Evolutionary conservation across 2,797 vertebrate genomes (phyloP).

Genomic region (Florisuga fusca): DNA sequence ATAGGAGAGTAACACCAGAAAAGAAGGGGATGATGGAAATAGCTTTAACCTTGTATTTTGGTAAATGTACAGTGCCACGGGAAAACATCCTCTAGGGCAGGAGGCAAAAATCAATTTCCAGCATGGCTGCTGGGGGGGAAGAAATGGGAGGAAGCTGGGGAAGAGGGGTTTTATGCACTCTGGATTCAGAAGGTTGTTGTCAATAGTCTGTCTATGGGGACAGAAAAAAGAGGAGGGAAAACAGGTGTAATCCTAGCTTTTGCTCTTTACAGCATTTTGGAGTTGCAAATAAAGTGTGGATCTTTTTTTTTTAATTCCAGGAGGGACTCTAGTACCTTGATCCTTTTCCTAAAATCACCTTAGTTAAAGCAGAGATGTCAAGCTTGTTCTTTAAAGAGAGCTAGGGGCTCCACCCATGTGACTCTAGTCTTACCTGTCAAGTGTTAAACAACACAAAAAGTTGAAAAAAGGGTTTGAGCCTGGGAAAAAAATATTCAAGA

Average conservation of each 20-base stretch:
- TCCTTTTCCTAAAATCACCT: background rate
- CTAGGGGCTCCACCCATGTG: background rate
- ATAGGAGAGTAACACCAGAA: background rate
- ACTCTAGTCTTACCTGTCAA: background rate
- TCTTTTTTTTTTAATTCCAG: slow-evolving; percentile 6
- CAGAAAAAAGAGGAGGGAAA: background rate
- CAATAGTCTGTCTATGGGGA: background rate
- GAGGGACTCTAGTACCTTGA: background rate
- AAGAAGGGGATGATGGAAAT: background rate
- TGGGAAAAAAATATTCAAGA: background rate
- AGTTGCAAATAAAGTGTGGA: background rate
- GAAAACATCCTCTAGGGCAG: background rate
- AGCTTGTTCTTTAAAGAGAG: background rate
- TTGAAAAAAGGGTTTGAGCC: background rate
- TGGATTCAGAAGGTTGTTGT: background rate
- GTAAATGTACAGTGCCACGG: background rate
- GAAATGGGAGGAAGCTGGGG: background rate
- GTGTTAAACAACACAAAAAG: background rate
- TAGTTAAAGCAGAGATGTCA: background rate
- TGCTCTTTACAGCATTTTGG: background rate
- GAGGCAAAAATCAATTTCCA: background rate
- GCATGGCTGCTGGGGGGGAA: background rate
- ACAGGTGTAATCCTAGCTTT: background rate
- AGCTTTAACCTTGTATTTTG: background rate
- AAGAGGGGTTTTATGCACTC: background rate